These are phyloP conservation scores for Brevimyrus niger DNA, from an alignment of 2,113 vertebrate genomes.

Conservation along the genomic window DNA sequence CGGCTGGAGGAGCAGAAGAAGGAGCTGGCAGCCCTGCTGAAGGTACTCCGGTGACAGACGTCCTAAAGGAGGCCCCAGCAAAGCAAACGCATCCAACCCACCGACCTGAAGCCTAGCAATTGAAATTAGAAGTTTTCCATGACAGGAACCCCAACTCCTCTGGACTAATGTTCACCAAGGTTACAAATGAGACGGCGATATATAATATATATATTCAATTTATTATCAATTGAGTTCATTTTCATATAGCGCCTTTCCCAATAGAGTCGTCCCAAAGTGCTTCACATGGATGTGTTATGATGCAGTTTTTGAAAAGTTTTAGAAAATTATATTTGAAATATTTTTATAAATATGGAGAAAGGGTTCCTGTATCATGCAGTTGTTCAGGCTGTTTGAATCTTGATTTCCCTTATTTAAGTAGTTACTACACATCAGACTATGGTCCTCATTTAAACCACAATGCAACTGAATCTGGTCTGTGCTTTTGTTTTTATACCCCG, in stretches of 20 bases:
- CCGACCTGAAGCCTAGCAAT: neutral
- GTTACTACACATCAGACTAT: neutral
- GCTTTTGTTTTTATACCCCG: neutral
- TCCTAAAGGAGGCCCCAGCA: neutral
- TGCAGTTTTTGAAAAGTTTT: neutral
- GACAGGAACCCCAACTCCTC: neutral
- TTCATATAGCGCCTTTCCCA: too few species aligned
- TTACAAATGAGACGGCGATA: neutral
- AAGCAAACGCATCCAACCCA: neutral
- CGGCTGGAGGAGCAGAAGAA: slow-evolving; percentile 78
- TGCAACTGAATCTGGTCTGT: neutral
- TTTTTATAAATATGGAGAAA: neutral
- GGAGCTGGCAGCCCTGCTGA: slow-evolving; percentile 67
- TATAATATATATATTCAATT: neutral
- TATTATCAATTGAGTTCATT: too few species aligned
- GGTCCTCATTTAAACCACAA: neutral
- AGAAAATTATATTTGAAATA: neutral
- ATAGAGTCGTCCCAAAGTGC: too few species aligned
- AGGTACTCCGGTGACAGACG: slow-evolving; percentile 46
- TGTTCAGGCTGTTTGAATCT: neutral
- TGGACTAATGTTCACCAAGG: neutral
- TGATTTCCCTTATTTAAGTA: neutral
- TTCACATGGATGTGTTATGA: too few species aligned
- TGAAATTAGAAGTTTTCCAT: neutral
- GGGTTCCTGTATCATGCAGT: neutral